A percentile compares a stretch with the other conserved stretches of the same genome.
These are phyloP conservation scores for Dynastes maya DNA, from an alignment of 2,888 invertebrate species.

Conservation along the genomic window DNA sequence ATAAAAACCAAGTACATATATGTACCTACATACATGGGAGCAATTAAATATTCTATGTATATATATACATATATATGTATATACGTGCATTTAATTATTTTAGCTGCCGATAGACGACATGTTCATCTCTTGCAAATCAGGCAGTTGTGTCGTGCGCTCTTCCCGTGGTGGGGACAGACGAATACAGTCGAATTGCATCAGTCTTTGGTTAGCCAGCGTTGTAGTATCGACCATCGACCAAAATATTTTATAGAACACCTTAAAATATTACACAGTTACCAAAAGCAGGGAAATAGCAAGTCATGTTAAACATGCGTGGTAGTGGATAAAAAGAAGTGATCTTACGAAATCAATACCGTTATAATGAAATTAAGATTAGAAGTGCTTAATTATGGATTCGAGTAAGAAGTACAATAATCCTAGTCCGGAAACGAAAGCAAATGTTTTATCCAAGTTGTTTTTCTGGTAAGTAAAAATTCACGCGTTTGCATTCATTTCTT, in stretches of 20 bases:
- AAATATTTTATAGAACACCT: background rate
- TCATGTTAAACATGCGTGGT: background rate
- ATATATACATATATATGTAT: too few species aligned
- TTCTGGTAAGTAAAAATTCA: slow-evolving; percentile 74
- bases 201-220: slow-evolving; percentile 1
- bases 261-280: background rate
- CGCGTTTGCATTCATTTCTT: background rate
- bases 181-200: background rate
- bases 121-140: slow-evolving; percentile 42
- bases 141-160: slow-evolving; percentile 7
- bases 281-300: background rate
- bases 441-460: slow-evolving; percentile 75
- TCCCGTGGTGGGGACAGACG: slow-evolving; percentile 18
- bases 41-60: too few species aligned
- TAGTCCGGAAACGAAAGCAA: slow-evolving; percentile 76
- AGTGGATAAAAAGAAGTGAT: slow-evolving; percentile 5
- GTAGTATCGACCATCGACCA: background rate
- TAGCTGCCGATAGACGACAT: background rate
- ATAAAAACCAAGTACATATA: too few species aligned
- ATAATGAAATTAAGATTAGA: slow-evolving; percentile 31
- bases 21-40: too few species aligned
- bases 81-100: too few species aligned
- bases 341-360: slow-evolving; percentile 28
- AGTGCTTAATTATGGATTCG: slow-evolving; percentile 73
- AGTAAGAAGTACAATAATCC: slow-evolving; percentile 76